Evolutionary conservation across 2,797 vertebrate species (phyloP), one percentile per base, ranked within the genome.

Genomic region (Podargus strigoides): DNA sequence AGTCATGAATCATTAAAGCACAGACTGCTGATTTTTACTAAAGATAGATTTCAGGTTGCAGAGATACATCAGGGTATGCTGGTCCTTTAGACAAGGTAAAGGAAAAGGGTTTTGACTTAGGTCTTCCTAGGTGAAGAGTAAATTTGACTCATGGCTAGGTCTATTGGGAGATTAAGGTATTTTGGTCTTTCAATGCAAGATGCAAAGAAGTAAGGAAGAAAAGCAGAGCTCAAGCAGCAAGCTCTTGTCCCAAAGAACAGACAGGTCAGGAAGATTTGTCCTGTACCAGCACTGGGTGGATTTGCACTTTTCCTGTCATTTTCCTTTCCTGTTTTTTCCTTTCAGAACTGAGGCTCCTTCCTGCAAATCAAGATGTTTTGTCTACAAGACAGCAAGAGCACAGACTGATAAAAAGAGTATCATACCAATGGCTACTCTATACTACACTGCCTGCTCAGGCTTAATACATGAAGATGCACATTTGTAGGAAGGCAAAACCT

Each of bases 381-480:
- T 47, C 47, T 66, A 27, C 16, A 22, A 56, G 49, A 50, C 76
- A 78, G 26, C 49, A 75, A 39, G 37, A 78, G 49, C 74, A 47
- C 1, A 1, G n/a, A 20, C 10, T 36, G 47, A 53, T 37, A 49
- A 28, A 46, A 67, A 28, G 3, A 36, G 1, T 9, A 50, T 27
- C 60, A 50, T n/a, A 56, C 17, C 9, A 22, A 46, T 32, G 24
- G 39, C 64, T 37, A 2, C 47, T 64, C 52, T 50, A 41, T 15
- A 21, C 34, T 27, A 16, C 6, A 4, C 6, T 44, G 46, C 39
- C 82, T 68, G 53, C 75, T 85, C 34, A 62, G 28, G 8, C 49
- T 60, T 21, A 53, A 28, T 0, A 49, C 28, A 20, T 28, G 23
- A 74, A 62, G 3, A 64, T 0, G 8, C 23, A 49, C 1, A 0